These are phyloP conservation scores for Regulus satrapa DNA, from an alignment of 2,113 vertebrate species.

Conservation along the genomic window DNA sequence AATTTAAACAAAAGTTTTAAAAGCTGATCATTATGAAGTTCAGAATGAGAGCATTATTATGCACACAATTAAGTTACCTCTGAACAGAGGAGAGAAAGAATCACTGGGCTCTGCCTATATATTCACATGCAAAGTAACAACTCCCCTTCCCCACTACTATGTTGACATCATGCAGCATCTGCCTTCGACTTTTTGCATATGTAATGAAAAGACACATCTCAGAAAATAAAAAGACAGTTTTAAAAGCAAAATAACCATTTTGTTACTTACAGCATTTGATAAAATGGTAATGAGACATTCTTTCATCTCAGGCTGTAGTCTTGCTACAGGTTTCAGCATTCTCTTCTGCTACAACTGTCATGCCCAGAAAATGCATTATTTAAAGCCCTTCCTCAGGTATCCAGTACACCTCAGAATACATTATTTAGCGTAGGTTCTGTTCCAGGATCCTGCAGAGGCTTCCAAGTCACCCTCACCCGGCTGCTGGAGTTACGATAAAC, in stretches of 20 bases:
- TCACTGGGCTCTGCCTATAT: not conserved
- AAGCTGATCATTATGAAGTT: not conserved
- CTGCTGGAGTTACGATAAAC: constrained; percentile 60
- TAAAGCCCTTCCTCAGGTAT: constrained; percentile 77
- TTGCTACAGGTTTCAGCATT: constrained; percentile 75
- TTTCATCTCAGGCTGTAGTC: constrained; percentile 74
- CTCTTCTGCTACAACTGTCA: constrained; percentile 71
- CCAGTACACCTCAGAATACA: constrained; percentile 75
- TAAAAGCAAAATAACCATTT: constrained; percentile 22
- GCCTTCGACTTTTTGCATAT: constrained; percentile 22
- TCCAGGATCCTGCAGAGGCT: constrained; percentile 54
- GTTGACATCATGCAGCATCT: constrained; percentile 37
- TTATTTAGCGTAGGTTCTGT: constrained; percentile 70
- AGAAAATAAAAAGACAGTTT: not conserved
- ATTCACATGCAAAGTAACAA: constrained; percentile 54
- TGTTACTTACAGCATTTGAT: constrained; percentile 95
- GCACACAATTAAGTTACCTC: constrained; percentile 12
- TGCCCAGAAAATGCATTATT: constrained; percentile 81
- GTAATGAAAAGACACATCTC: constrained; percentile 27
- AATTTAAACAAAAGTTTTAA: constrained; percentile 38
- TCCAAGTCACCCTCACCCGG: constrained; percentile 59
- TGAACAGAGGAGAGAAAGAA: not conserved
- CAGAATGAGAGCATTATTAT: not conserved
- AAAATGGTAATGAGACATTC: constrained; percentile 94
- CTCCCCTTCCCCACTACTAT: not conserved